A percentile compares a stretch with the other conserved stretches of the same genome.
These are phyloP conservation scores for Podilymbus podiceps DNA, from an alignment of 2,113 vertebrate genomes.

Conservation along the genomic window DNA sequence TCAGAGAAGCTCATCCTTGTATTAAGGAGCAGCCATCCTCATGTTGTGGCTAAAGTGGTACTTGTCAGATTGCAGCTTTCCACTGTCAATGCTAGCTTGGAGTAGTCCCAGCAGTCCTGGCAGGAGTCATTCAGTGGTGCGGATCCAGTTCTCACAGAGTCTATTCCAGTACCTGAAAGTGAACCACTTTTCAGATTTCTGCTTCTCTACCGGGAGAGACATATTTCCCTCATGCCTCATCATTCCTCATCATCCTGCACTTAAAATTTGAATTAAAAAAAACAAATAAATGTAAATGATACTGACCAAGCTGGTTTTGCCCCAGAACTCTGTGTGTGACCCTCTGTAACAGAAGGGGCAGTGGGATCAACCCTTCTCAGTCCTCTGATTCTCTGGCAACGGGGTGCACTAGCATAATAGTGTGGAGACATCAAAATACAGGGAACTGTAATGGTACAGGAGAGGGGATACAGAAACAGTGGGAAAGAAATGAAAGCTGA, in stretches of 20 bases:
- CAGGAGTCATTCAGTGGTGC: neutral
- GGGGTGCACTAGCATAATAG: neutral
- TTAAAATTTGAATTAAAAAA: neutral
- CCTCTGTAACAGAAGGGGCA: neutral
- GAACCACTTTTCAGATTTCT: neutral
- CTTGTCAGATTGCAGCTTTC: neutral
- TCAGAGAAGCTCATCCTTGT: neutral
- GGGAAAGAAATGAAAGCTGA: neutral
- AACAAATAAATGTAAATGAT: neutral
- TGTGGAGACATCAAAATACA: neutral
- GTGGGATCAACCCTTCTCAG: neutral
- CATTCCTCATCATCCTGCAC: neutral
- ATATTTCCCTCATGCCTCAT: neutral
- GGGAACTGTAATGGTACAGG: neutral
- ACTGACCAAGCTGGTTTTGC: neutral
- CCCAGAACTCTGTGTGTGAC: neutral
- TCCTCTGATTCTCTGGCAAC: neutral
- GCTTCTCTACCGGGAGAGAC: neutral
- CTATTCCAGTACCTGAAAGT: neutral
- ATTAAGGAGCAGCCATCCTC: neutral
- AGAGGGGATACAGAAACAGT: neutral
- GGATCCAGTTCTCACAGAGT: neutral
- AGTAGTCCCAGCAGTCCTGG: neutral
- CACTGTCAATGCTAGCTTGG: neutral
- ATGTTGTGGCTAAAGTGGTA: neutral